Evolutionary conservation across 2,113 vertebrate species (phyloP).

Genomic region (Glareola pratincola): DNA sequence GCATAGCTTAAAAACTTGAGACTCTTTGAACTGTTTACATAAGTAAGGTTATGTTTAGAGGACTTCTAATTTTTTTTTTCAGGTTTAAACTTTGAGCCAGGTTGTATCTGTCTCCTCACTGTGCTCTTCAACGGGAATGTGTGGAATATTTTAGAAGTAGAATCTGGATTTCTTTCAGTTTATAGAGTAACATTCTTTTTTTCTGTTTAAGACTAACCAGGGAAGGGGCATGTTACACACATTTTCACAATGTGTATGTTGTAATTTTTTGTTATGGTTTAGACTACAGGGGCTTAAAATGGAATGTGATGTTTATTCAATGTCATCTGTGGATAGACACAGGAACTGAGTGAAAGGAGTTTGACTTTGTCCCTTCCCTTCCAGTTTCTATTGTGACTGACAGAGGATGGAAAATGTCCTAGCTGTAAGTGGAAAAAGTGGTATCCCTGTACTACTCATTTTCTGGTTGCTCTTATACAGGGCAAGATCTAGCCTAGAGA

Average conservation of each 20-base stretch:
- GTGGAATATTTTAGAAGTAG: neutral
- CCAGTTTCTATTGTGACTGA: neutral
- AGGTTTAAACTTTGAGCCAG: neutral
- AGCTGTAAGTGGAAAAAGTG: neutral
- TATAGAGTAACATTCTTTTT: neutral
- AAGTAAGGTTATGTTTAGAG: neutral
- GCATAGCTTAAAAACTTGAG: neutral
- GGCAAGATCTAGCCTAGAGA: neutral
- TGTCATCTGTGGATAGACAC: neutral
- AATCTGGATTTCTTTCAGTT: neutral
- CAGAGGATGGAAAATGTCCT: neutral
- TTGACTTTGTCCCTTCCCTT: neutral
- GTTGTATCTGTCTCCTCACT: neutral
- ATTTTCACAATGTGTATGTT: neutral
- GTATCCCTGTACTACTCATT: neutral
- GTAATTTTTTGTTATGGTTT: neutral
- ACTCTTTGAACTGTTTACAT: neutral
- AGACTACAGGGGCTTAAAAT: neutral
- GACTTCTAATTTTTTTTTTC: neutral
- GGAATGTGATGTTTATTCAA: neutral
- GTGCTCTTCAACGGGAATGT: neutral
- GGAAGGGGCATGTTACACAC: fast-evolving
- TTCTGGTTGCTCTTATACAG: neutral
- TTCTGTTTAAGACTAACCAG: neutral
- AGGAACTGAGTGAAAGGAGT: neutral